Evolutionary conservation across 2,888 invertebrate species (phyloP).

Genomic region (Cerceris rybyensis): DNA sequence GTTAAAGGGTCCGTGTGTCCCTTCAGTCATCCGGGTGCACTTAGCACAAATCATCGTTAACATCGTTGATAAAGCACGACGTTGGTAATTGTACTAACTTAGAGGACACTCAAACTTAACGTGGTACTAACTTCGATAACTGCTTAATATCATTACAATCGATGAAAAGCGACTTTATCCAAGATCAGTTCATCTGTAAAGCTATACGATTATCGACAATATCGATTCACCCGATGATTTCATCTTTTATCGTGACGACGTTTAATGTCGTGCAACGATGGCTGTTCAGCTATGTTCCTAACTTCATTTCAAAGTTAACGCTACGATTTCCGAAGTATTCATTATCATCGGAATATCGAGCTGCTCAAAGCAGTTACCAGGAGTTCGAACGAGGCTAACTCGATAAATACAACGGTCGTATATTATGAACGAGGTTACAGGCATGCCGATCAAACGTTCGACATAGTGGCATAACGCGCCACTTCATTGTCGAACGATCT

Average conservation of each 20-base stretch:
- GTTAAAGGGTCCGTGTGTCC: slow-evolving; percentile 50
- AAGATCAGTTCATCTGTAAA: background rate
- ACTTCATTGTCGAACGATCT: slow-evolving; percentile 43
- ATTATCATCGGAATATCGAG: slow-evolving; percentile 26
- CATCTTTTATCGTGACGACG: too few species aligned
- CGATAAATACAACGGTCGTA: slow-evolving; percentile 49
- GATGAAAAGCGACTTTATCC: background rate
- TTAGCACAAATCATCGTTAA: slow-evolving; percentile 53
- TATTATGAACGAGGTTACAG: slow-evolving; percentile 51
- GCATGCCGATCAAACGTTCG: slow-evolving; percentile 40
- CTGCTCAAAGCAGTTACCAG: slow-evolving; percentile 28
- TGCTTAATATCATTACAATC: background rate
- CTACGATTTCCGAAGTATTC: slow-evolving; percentile 5
- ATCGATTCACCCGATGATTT: background rate
- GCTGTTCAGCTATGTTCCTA: too few species aligned
- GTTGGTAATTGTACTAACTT: slow-evolving; percentile 33
- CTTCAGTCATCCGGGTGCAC: slow-evolving; percentile 37
- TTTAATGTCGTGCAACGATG: too few species aligned
- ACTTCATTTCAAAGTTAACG: background rate
- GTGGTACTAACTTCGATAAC: slow-evolving; percentile 24
- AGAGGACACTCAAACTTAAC: too few species aligned
- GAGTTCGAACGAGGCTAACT: slow-evolving; percentile 46
- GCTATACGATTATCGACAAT: background rate
- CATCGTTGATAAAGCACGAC: slow-evolving; percentile 35
- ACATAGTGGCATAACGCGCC: slow-evolving; percentile 36